Conservation (phyloP, 2,113 vertebrate genomes). For the Trematomus loennbergii region DNA sequence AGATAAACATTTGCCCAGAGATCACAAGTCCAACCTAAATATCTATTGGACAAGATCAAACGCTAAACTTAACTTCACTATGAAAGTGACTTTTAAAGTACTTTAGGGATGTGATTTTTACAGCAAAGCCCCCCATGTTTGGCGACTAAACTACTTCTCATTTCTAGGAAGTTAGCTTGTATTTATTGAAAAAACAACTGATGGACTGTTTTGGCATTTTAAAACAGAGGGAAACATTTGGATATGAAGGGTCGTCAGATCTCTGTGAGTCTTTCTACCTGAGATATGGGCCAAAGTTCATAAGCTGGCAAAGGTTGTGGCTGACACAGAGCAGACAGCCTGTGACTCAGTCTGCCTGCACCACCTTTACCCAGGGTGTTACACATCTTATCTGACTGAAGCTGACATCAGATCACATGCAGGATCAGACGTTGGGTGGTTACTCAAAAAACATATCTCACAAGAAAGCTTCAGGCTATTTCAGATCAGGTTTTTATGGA, state of each 20-base stretch:
- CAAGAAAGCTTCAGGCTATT: neutral
- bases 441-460: constrained; percentile 21
- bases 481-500: neutral
- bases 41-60: neutral
- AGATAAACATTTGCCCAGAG: constrained; percentile 18
- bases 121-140: neutral
- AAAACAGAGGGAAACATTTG: neutral
- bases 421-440: neutral
- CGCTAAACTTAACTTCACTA: neutral
- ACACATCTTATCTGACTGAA: constrained; percentile 23
- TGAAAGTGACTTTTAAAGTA: constrained; percentile 1
- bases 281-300: constrained; percentile 72
- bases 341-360: constrained; percentile 25
- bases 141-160: neutral
- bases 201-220: neutral
- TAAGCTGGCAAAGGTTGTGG: constrained; percentile 29
- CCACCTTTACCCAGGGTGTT: constrained; percentile 1
- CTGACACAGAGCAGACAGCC: constrained; percentile 37
- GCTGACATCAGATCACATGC: constrained; percentile 9
- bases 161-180: neutral
- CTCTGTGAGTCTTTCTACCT: constrained; percentile 7
- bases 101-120: neutral
- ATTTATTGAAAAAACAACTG: no score
- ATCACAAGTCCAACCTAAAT: neutral
- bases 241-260: constrained; percentile 14